Conservation (phyloP, 2,797 vertebrate genomes). For the Aplochiton taeniatus region DNA sequence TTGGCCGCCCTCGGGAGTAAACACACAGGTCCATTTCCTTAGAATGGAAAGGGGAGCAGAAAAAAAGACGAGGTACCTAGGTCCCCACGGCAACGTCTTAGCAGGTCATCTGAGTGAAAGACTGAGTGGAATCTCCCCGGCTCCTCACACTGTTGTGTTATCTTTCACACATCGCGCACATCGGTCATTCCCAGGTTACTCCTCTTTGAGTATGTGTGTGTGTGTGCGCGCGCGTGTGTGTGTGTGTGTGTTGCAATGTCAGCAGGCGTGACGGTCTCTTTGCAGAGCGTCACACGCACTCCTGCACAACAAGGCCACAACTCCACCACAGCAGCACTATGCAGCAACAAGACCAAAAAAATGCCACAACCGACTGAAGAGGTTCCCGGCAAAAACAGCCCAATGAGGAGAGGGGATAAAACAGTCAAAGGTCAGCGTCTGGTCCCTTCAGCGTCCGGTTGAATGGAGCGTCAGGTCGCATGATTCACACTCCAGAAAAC, state of each 20-base stretch:
- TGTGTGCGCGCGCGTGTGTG: not conserved
- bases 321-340: not conserved
- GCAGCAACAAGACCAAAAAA: conserved; percentile 8
- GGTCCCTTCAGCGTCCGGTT: conserved; percentile 11
- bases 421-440: conserved; percentile 19
- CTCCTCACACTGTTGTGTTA: conserved; percentile 22
- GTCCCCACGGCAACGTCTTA: not conserved
- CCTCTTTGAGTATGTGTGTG: conserved; percentile 9
- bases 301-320: not conserved
- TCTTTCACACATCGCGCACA: conserved; percentile 24
- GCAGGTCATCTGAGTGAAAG: not conserved
- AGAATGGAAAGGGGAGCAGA: conserved; percentile 18
- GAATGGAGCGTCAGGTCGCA: conserved; percentile 12
- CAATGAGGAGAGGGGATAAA: not conserved
- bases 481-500: conserved; percentile 28
- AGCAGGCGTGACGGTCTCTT: conserved; percentile 24
- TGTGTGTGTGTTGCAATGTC: not conserved
- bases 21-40: conserved; percentile 41
- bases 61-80: not conserved
- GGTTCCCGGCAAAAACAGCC: not conserved
- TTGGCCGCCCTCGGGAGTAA: conserved; percentile 25
- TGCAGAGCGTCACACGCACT: conserved; percentile 11
- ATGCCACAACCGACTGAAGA: not conserved
- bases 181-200: conserved; percentile 10
- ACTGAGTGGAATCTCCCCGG: conserved; percentile 8